phyloP scores from a whole-genome alignment of 2,113 vertebrate genomes.

The Lepisosteus oculatus region DNA sequence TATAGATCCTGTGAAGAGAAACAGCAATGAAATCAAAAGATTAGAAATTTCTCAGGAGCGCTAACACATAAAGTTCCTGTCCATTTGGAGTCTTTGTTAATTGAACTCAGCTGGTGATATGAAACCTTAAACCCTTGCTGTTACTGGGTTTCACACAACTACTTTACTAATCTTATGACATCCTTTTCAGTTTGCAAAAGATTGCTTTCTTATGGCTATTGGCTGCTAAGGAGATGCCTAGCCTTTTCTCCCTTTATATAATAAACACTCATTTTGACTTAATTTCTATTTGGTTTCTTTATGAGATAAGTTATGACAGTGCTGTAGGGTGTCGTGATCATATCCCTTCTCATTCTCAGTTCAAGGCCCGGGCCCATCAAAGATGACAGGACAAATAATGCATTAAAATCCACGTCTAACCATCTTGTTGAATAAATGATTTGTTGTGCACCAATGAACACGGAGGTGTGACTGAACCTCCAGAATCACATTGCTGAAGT shows the following conservation, averaged over 20 bases:
- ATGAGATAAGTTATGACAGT: background rate
- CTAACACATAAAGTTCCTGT: constrained; percentile 16
- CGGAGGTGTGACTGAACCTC: background rate
- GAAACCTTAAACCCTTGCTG: constrained; percentile 41
- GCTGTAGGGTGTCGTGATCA: background rate
- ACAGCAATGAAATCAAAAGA: no score
- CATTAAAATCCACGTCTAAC: background rate
- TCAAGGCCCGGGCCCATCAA: constrained; percentile 12
- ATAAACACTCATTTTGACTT: constrained; percentile 15
- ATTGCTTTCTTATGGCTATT: constrained; percentile 35
- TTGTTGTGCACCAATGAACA: constrained; percentile 2
- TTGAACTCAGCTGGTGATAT: constrained; percentile 33
- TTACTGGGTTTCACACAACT: constrained; percentile 42
- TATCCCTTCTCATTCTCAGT: background rate
- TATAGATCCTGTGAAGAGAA: no score
- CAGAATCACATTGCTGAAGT: no score
- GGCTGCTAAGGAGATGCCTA: background rate
- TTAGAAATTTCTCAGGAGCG: constrained; percentile 17
- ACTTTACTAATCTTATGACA: constrained; percentile 46
- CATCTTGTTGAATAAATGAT: constrained; percentile 1
- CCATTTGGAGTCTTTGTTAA: constrained; percentile 13
- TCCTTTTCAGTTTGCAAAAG: constrained; percentile 40
- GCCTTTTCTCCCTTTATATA: constrained; percentile 14
- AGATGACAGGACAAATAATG: constrained; percentile 10
- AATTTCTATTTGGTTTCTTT: constrained; percentile 7